phyloP scores from a whole-genome alignment of 2,797 vertebrate species.

The Silurus aristotelis region DNA sequence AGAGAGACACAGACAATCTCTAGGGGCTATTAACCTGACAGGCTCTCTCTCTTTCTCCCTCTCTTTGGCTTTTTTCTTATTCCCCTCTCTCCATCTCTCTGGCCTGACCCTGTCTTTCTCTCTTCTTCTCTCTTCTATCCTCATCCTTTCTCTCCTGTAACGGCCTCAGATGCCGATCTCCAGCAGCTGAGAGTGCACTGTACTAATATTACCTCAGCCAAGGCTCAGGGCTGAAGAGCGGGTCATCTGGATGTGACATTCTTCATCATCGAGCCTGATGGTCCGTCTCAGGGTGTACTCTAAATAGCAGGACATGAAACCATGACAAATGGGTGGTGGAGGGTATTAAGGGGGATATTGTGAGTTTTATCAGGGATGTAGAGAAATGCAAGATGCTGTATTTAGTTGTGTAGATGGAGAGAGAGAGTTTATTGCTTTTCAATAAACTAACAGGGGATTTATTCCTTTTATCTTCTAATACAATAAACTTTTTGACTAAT shows the following conservation, averaged over 20 bases:
- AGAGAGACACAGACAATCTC: constrained; percentile 59
- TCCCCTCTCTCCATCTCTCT: constrained; percentile 37
- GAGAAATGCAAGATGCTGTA: not conserved
- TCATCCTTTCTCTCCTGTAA: constrained; percentile 23
- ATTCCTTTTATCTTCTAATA: not conserved
- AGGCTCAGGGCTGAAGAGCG: constrained; percentile 36
- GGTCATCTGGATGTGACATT: constrained; percentile 61
- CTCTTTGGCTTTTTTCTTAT: constrained; percentile 38
- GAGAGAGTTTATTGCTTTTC: not conserved
- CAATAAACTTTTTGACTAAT: not conserved
- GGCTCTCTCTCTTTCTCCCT: constrained; percentile 55
- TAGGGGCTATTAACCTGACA: constrained; percentile 60
- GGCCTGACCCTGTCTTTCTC: constrained; percentile 55
- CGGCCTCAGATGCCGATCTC: constrained; percentile 31
- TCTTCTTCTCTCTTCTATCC: constrained; percentile 21
- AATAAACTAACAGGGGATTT: not conserved
- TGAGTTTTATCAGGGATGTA: not conserved
- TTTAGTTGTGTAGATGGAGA: not conserved
- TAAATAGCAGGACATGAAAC: constrained; percentile 15
- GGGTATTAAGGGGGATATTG: constrained; percentile 13
- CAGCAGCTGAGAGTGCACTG: constrained; percentile 52
- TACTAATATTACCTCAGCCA: constrained; percentile 59
- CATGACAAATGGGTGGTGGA: constrained; percentile 40
- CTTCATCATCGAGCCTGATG: constrained; percentile 57
- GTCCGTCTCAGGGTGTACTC: constrained; percentile 48